Evolutionary conservation across 2,888 invertebrate genomes (phyloP).

Genomic region (Eumerus sabulonum): DNA sequence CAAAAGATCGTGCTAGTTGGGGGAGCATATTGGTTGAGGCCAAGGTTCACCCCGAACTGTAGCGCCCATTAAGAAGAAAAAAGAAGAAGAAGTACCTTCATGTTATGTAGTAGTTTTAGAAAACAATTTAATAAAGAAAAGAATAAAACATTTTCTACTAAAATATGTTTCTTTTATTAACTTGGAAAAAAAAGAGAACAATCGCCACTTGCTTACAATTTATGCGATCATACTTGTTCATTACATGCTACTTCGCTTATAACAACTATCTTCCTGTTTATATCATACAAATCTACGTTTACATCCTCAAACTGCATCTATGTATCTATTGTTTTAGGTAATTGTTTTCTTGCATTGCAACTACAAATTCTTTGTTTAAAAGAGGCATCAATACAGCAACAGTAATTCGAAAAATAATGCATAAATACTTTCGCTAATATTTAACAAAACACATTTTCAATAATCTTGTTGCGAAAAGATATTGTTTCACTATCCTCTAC

Average conservation of each 20-base stretch:
- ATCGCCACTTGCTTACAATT: conserved; percentile 41
- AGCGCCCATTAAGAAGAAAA: neutral
- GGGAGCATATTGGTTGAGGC: too few species aligned
- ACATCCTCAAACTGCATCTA: conserved; percentile 4
- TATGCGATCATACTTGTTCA: conserved; percentile 28
- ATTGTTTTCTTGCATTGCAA: too few species aligned
- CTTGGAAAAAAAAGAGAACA: conserved; percentile 60
- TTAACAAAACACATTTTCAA: too few species aligned
- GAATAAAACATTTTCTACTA: conserved; percentile 2
- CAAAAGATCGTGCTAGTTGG: too few species aligned
- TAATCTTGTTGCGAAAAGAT: conserved; percentile 7
- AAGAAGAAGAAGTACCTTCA: too few species aligned
- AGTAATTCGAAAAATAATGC: too few species aligned
- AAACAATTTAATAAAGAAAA: neutral
- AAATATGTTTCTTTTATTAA: conserved; percentile 12
- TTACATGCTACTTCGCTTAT: conserved; percentile 19
- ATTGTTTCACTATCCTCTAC: neutral
- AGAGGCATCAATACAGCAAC: too few species aligned
- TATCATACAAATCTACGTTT: conserved; percentile 35
- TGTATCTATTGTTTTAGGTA: neutral
- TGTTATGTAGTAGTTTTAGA: neutral
- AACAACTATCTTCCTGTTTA: conserved; percentile 15
- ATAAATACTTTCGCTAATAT: too few species aligned
- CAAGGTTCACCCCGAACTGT: too few species aligned
- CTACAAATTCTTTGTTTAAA: too few species aligned